Percentiles rank a stretch among this genome's conserved stretches.
phyloP scores from a whole-genome alignment of 1,140 invertebrate species.

The Venustaconcha ellipsiformis region DNA sequence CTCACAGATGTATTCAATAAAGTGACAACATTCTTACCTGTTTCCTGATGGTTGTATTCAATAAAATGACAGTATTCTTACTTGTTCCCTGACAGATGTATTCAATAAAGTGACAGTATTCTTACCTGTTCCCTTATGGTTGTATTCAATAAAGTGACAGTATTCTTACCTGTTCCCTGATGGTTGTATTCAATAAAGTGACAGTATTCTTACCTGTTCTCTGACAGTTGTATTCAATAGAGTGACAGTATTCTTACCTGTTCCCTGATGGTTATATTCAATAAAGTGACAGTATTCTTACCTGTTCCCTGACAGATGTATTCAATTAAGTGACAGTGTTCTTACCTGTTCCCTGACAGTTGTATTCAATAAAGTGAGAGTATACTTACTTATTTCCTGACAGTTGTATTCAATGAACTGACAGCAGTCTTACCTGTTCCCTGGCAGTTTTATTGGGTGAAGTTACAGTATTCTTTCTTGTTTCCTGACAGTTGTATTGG shows the following conservation, averaged over 20 bases:
- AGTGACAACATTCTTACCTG: constrained; percentile 74
- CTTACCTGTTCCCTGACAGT: constrained; percentile 88
- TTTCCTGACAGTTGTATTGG: constrained; percentile 83
- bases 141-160: constrained; percentile 90
- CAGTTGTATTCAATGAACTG: constrained; percentile 91
- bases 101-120: constrained; percentile 89
- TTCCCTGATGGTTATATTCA: constrained; percentile 88
- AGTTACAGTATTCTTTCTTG: constrained; percentile 81
- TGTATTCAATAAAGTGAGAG: constrained; percentile 73
- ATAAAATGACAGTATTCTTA: constrained; percentile 50
- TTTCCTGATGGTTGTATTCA: constrained; percentile 88
- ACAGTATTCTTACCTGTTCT: constrained; percentile 76
- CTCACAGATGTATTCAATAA: constrained; percentile 83
- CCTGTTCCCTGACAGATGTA: constrained; percentile 89
- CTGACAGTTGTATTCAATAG: constrained; percentile 83
- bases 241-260: constrained; percentile 74
- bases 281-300: constrained; percentile 50
- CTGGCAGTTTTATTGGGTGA: constrained; percentile 92
- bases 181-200: constrained; percentile 91
- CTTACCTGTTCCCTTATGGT: constrained; percentile 88
- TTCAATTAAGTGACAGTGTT: constrained; percentile 72
- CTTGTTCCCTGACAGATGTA: constrained; percentile 89
- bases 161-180: constrained; percentile 83
- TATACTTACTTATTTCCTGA: constrained; percentile 83
- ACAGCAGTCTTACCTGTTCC: constrained; percentile 82